A percentile compares a stretch with the other conserved stretches of the same genome.
Evolutionary conservation across 2,888 invertebrate species (phyloP).

Genomic region (Lypha dubia): DNA sequence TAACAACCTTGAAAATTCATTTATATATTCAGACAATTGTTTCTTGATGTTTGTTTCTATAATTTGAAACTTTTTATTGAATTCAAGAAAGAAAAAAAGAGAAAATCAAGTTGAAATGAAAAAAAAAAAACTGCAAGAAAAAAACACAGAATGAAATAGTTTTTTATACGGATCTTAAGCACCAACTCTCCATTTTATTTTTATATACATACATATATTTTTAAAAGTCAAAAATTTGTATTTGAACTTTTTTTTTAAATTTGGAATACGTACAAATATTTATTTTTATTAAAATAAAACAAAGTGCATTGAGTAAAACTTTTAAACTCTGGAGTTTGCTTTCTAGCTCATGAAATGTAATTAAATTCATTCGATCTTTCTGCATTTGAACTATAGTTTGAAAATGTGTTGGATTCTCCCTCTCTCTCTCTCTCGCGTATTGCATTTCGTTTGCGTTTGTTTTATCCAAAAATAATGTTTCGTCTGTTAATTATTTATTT

Average conservation of each 20-base stretch:
- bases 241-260: background rate
- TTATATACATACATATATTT: no score
- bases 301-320: background rate
- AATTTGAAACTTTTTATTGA: constrained; percentile 35
- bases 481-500: constrained; percentile 3
- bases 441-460: constrained; percentile 13
- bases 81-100: constrained; percentile 36
- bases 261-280: background rate
- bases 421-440: no score
- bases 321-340: no score
- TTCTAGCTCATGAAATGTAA: background rate
- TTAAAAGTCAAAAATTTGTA: no score
- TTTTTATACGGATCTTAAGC: background rate
- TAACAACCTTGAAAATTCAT: constrained; percentile 60
- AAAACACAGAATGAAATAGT: constrained; percentile 12
- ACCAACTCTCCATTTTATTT: background rate
- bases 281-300: background rate
- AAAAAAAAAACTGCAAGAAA: constrained; percentile 11
- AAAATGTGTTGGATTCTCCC: constrained; percentile 2
- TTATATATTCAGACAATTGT: constrained; percentile 59
- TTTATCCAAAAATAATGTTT: constrained; percentile 15
- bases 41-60: constrained; percentile 51
- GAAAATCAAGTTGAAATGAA: constrained; percentile 12
- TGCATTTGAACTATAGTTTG: background rate
- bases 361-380: background rate